These are phyloP conservation scores for Tragelaphus strepsiceros DNA, from an alignment of 2,113 vertebrate species.

Conservation along the genomic window DNA sequence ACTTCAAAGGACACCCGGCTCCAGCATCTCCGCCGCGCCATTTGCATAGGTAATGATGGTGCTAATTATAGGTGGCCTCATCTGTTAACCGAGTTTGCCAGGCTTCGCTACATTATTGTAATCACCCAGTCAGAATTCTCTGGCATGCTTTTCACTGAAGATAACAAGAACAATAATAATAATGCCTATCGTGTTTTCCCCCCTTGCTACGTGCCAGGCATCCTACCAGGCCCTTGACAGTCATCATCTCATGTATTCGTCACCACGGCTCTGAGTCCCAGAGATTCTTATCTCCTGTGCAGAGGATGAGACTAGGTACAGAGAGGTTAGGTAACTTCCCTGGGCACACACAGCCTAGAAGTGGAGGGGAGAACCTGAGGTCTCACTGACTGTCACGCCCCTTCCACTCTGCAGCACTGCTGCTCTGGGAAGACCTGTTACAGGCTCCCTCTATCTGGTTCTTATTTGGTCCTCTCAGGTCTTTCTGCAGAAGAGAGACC, in stretches of 20 bases:
- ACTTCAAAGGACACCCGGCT: slow-evolving; percentile 56
- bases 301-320: neutral
- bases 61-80: slow-evolving; percentile 70
- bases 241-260: neutral
- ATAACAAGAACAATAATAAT: slow-evolving; percentile 26
- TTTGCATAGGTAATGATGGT: slow-evolving; percentile 59
- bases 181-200: neutral
- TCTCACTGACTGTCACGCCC: neutral
- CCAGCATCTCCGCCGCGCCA: slow-evolving; percentile 8
- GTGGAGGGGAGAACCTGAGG: neutral
- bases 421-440: neutral
- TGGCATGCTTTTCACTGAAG: slow-evolving; percentile 27
- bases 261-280: neutral
- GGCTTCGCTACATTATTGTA: slow-evolving; percentile 34
- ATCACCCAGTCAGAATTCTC: slow-evolving; percentile 45
- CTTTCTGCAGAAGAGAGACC: neutral
- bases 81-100: slow-evolving; percentile 57
- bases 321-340: neutral
- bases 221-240: neutral
- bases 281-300: neutral
- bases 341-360: neutral
- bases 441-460: neutral
- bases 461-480: neutral
- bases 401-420: neutral
- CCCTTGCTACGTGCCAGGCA: slow-evolving; percentile 19